Evolutionary conservation across 2,113 vertebrate species (phyloP), one percentile per base, ranked within the genome.

Genomic region (Nothoprocta pentlandii): DNA sequence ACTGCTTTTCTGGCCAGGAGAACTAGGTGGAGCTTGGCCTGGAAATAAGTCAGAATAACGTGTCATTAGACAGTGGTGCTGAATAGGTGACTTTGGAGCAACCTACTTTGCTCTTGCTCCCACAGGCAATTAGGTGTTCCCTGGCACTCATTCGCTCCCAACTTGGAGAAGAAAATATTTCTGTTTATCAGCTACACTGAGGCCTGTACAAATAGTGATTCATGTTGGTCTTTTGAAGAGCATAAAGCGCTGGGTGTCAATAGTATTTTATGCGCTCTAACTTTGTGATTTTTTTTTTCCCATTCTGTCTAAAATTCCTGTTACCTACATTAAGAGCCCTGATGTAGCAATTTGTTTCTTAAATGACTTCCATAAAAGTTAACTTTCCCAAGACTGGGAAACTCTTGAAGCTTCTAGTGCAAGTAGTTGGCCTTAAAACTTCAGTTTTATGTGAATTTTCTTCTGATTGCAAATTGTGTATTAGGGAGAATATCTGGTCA

Each of bases 71-170:
- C 41, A 62, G 1, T 75, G 74, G n/a, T 91, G 85, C 92, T 87
- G 82, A 90, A 76, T 71, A 91, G 73, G 82, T 87, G 85, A 79
- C 80, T 96, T 95, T 95, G 71, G 61, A 88, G 64, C 41, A 86
- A 17, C 81, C 69, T 51, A 59, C 54, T 85, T 94, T 73, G 78
- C 41, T 76, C 89, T 88, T 66, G 49, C 75, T 87, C n/a, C 64
- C 32, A 1, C 49, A 56, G 78, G 83, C 70, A 92, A 20, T 93
- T 83, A 28, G 56, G 68, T 90, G 76, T 78, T 95, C 21, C 11
- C 0, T 68, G 61, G 44, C 46, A 74, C 16, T 90, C 36, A 16
- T 32, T 68, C 75, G 62, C 68, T 36, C 4, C 64, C 67, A 71
- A 6, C 3, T 42, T 46, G 28, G 36, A 34, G 8, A 30, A 25